Evolutionary conservation across 1,140 invertebrate genomes (phyloP).

Genomic region (Nephila pilipes): DNA sequence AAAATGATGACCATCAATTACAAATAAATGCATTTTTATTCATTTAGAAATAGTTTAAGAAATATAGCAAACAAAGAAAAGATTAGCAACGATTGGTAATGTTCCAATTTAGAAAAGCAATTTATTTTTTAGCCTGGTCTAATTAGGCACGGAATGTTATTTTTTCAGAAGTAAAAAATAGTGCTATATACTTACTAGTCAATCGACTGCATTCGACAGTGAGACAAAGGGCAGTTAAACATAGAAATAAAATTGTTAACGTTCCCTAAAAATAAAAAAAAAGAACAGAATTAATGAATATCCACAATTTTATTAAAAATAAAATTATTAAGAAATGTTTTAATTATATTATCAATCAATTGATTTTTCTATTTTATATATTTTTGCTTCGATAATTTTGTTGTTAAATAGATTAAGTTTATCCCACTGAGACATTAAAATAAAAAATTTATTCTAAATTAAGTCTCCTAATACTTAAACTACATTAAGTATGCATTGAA

Average conservation of each 20-base stretch:
- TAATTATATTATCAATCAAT: too few species aligned
- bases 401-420: too few species aligned
- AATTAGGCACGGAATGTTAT: neutral
- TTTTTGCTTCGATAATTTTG: too few species aligned
- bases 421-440: too few species aligned
- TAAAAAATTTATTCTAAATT: too few species aligned
- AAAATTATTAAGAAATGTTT: too few species aligned
- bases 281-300: neutral
- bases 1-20: neutral
- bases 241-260: neutral
- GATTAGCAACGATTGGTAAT: neutral
- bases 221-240: neutral
- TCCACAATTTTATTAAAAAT: too few species aligned
- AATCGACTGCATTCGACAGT: neutral
- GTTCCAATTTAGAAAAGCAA: neutral
- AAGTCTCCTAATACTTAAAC: too few species aligned
- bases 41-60: neutral
- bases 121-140: neutral
- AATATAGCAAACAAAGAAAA: too few species aligned
- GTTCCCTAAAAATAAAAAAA: constrained; percentile 51
- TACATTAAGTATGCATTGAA: too few species aligned
- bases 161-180: neutral
- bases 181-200: constrained; percentile 64
- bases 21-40: neutral
- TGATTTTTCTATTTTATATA: too few species aligned